Conservation (phyloP, 1,140 invertebrate genomes). For the Caerostris darwini region DNA sequence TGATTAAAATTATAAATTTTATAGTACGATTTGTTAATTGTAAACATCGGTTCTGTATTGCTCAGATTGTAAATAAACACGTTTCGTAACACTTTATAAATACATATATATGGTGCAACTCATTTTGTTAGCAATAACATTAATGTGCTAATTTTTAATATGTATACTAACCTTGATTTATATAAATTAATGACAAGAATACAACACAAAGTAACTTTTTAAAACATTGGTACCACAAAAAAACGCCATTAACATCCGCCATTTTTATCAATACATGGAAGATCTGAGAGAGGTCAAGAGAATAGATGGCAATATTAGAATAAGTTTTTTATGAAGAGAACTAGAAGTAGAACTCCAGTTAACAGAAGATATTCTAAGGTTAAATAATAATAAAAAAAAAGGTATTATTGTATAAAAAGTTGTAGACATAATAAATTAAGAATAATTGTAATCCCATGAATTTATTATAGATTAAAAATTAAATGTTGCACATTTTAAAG, state of each 20-base stretch:
- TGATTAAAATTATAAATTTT: not conserved
- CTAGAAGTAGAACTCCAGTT: too few species aligned
- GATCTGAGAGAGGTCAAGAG: slow-evolving; percentile 38
- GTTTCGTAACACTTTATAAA: not conserved
- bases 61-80: not conserved
- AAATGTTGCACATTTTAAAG: too few species aligned
- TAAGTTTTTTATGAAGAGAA: too few species aligned
- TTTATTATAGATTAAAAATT: too few species aligned
- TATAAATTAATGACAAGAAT: not conserved
- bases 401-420: too few species aligned
- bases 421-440: too few species aligned
- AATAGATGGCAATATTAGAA: not conserved
- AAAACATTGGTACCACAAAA: slow-evolving; percentile 66
- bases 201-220: slow-evolving; percentile 51
- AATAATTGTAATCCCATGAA: too few species aligned
- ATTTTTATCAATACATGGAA: slow-evolving; percentile 45
- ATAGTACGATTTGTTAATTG: not conserved
- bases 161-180: slow-evolving; percentile 60
- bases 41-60: not conserved
- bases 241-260: slow-evolving; percentile 71
- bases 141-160: not conserved
- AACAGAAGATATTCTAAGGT: too few species aligned
- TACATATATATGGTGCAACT: not conserved
- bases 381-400: too few species aligned
- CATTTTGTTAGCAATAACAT: not conserved